phyloP scores from a whole-genome alignment of 2,797 vertebrate species.

The Emys orbicularis region DNA sequence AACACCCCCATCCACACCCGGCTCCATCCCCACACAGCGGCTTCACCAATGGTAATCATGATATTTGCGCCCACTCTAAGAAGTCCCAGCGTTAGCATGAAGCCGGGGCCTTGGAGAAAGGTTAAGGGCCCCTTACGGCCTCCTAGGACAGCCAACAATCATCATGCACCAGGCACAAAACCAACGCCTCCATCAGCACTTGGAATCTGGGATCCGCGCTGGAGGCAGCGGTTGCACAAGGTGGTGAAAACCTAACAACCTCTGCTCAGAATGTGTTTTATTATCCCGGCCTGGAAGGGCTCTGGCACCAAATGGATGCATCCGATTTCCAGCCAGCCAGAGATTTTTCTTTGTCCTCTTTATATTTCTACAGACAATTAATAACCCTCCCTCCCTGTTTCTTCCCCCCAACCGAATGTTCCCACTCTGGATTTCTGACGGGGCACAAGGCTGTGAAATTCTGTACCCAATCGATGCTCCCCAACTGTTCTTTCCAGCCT shows the following conservation, averaged over 20 bases:
- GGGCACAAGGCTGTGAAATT: background rate
- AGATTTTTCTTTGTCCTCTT: background rate
- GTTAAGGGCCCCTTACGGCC: background rate
- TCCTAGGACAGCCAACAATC: background rate
- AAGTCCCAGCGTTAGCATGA: background rate
- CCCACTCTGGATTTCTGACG: background rate
- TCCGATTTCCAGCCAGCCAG: background rate
- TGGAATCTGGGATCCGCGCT: background rate
- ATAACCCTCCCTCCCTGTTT: background rate
- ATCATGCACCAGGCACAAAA: background rate
- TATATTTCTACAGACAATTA: background rate
- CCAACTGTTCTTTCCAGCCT: background rate
- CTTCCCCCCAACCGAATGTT: no score
- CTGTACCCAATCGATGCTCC: background rate
- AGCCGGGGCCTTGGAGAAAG: background rate
- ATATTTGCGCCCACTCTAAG: background rate
- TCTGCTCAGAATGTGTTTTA: background rate
- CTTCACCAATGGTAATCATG: background rate
- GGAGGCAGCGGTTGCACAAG: background rate
- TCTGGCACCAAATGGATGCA: background rate
- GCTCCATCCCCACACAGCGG: accelerated
- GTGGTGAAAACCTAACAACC: background rate
- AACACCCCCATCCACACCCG: accelerated
- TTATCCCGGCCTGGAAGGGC: background rate
- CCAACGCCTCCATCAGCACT: background rate